Percentiles rank a stretch among this genome's conserved stretches.
Conservation (phyloP, 2,113 vertebrate species). For the Amphiprion percula region DNA sequence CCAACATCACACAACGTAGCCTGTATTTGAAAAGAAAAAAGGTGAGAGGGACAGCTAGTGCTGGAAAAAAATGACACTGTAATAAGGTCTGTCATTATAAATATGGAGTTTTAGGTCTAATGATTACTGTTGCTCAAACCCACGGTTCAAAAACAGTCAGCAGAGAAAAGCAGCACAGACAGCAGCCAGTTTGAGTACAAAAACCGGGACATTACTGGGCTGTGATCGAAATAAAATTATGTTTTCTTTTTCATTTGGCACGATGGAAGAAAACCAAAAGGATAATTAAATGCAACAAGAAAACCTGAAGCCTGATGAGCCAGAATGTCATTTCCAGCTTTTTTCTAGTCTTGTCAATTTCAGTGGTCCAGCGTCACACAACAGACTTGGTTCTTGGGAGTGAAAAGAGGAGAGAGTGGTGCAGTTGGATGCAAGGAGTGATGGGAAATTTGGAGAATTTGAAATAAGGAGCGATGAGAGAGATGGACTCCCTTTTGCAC, state of each 20-base stretch:
- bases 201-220: neutral
- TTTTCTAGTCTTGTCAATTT: neutral
- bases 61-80: slow-evolving; percentile 1
- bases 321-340: neutral
- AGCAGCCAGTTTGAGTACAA: neutral
- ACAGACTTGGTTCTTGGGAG: slow-evolving; percentile 19
- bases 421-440: slow-evolving; percentile 43
- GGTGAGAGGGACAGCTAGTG: neutral
- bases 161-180: slow-evolving; percentile 14
- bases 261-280: slow-evolving; percentile 4
- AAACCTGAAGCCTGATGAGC: neutral
- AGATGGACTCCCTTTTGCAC: slow-evolving; percentile 8
- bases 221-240: neutral
- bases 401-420: slow-evolving; percentile 14
- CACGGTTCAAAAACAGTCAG: slow-evolving; percentile 16
- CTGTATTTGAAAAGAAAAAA: slow-evolving; percentile 13
- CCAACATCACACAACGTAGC: slow-evolving; percentile 14
- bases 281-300: slow-evolving; percentile 5
- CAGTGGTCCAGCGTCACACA: slow-evolving; percentile 24
- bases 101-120: slow-evolving; percentile 32
- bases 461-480: slow-evolving; percentile 5
- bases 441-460: slow-evolving; percentile 21
- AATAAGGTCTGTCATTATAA: slow-evolving; percentile 39
- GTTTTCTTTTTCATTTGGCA: neutral
- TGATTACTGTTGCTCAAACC: slow-evolving; percentile 37